Percentiles rank a stretch among this genome's conserved stretches.
Evolutionary conservation across 2,113 vertebrate species (phyloP).

Genomic region (Poeciliopsis retropinna): DNA sequence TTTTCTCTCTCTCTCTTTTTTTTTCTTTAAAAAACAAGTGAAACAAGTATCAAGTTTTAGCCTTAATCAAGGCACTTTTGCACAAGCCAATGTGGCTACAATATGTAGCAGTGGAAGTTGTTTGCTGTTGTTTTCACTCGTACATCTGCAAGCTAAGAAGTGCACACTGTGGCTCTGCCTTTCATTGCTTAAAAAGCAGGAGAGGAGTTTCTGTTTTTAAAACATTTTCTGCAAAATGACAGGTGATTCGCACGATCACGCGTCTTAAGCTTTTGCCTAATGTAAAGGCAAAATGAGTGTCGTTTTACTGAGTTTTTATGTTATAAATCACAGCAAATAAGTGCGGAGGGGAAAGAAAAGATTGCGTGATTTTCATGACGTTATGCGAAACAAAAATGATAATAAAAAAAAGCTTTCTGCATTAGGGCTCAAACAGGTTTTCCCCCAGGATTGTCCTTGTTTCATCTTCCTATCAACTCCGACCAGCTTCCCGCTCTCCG

Average conservation of each 20-base stretch:
- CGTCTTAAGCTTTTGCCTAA: no score
- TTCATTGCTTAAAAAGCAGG: neutral
- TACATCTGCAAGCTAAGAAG: neutral
- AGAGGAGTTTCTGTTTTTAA: neutral
- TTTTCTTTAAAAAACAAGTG: neutral
- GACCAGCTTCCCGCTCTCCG: neutral
- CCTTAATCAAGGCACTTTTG: neutral
- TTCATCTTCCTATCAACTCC: neutral
- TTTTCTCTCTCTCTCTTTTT: no score
- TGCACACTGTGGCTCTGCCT: neutral
- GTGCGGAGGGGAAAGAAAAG: neutral
- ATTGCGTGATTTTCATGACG: neutral
- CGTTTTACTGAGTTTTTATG: no score
- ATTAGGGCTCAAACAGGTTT: neutral
- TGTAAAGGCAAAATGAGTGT: no score
- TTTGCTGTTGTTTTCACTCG: neutral
- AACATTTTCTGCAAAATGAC: neutral
- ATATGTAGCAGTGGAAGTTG: neutral
- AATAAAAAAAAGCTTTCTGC: neutral
- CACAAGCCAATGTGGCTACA: neutral
- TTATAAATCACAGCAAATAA: no score
- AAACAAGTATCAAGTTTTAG: no score
- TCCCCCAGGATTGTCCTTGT: neutral
- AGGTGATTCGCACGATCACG: neutral
- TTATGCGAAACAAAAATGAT: no score